phyloP scores from a whole-genome alignment of 2,888 invertebrate genomes.

The Microplitis deprimator region DNA sequence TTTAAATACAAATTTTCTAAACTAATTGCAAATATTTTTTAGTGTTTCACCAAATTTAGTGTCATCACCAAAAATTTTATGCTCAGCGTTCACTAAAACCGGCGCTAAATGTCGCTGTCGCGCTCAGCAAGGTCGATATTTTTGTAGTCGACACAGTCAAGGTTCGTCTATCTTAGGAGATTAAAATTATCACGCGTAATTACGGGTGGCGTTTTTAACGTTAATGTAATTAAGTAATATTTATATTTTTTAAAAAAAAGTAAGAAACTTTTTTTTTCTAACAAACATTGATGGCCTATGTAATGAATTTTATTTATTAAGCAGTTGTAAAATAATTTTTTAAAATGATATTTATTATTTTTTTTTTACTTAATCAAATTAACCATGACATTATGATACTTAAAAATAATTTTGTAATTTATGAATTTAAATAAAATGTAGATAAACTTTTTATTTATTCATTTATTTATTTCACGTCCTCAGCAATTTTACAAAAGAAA shows the following conservation, averaged over 20 bases:
- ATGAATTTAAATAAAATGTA: not conserved
- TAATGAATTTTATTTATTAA: slow-evolving; percentile 1
- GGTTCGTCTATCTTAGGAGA: slow-evolving; percentile 56
- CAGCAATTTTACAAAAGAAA: no score
- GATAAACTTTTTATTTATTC: no score
- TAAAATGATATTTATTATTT: not conserved
- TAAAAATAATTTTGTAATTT: not conserved
- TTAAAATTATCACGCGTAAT: slow-evolving; percentile 37
- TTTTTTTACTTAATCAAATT: not conserved
- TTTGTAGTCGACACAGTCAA: slow-evolving; percentile 55
- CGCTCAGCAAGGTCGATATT: slow-evolving; percentile 50
- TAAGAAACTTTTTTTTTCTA: not conserved
- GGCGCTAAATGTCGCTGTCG: slow-evolving; percentile 58
- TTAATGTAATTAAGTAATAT: not conserved
- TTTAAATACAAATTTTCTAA: not conserved
- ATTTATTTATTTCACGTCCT: no score
- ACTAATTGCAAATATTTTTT: slow-evolving; percentile 26
- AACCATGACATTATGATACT: slow-evolving; percentile 17
- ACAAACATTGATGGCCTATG: slow-evolving; percentile 5
- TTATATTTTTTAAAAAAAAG: not conserved
- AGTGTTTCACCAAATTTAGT: slow-evolving; percentile 54
- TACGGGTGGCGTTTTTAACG: not conserved
- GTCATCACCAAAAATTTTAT: slow-evolving; percentile 46
- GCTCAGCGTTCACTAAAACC: slow-evolving; percentile 58
- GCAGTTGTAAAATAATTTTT: not conserved